Conservation (phyloP, 2,113 vertebrate genomes). For the Hypomesus transpacificus region DNA sequence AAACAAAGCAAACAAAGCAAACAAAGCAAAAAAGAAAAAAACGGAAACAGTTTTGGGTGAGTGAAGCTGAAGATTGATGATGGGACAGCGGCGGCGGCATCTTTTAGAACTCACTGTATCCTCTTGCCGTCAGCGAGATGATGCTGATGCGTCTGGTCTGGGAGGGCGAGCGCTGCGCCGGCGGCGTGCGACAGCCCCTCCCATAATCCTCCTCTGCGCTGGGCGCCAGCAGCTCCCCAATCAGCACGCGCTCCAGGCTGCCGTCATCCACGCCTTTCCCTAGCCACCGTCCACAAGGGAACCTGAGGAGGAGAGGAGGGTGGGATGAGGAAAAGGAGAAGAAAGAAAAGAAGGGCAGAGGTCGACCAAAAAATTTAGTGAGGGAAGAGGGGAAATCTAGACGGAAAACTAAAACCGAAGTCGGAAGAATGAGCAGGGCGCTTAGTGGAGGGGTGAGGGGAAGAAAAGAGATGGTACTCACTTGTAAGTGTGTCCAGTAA, state of each 20-base stretch:
- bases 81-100: neutral
- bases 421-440: neutral
- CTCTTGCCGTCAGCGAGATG: conserved; percentile 77
- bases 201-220: conserved; percentile 75
- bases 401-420: neutral
- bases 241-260: conserved; percentile 88
- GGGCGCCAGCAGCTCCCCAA: conserved; percentile 81
- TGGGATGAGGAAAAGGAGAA: neutral
- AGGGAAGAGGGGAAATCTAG: neutral
- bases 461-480: conserved; percentile 53
- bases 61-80: neutral
- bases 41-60: too few relatives aligned
- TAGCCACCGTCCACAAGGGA: conserved; percentile 90
- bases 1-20: conserved; percentile 24
- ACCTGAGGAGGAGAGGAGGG: conserved; percentile 63
- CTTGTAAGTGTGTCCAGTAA: conserved; percentile 92
- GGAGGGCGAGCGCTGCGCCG: conserved; percentile 84
- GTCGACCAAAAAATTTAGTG: neutral
- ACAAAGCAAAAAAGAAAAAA: too few relatives aligned
- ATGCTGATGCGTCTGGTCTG: conserved; percentile 77
- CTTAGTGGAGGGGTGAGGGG: neutral
- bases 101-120: conserved; percentile 70
- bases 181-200: conserved; percentile 82
- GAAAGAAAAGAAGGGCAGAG: neutral
- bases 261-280: conserved; percentile 89